phyloP scores from a whole-genome alignment of 2,888 invertebrate genomes.

The Himalopsyche anomala region DNA sequence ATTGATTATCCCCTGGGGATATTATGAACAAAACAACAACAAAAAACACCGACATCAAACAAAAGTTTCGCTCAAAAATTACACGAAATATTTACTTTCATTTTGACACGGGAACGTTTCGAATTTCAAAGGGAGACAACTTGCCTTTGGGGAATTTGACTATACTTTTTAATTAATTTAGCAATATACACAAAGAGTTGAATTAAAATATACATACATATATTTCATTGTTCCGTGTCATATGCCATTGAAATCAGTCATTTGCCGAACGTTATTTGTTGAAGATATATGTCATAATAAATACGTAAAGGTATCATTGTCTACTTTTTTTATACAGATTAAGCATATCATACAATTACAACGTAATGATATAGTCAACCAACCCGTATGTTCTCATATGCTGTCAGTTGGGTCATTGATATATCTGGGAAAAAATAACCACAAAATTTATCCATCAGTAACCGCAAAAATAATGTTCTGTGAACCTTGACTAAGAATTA shows the following conservation, averaged over 20 bases:
- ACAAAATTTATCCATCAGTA: not conserved
- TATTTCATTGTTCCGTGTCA: too few species aligned
- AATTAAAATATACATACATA: too few species aligned
- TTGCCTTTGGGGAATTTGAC: too few species aligned
- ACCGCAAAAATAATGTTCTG: conserved; percentile 8
- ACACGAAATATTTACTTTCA: not conserved
- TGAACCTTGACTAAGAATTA: conserved; percentile 3
- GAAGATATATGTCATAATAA: too few species aligned
- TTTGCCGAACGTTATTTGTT: too few species aligned
- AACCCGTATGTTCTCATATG: not conserved
- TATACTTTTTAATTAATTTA: too few species aligned
- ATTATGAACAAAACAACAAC: not conserved
- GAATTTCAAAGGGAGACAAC: not conserved
- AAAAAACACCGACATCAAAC: not conserved
- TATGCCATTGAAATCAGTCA: too few species aligned
- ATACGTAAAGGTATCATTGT: too few species aligned
- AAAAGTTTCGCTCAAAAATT: not conserved
- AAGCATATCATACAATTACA: not conserved
- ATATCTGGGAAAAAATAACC: conserved; percentile 34
- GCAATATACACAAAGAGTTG: too few species aligned
- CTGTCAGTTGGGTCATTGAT: not conserved
- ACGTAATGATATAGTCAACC: not conserved
- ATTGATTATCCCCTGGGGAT: conserved; percentile 7
- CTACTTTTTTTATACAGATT: not conserved
- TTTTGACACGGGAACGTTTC: not conserved